These are phyloP conservation scores for Odontocerum albicorne DNA, from an alignment of 2,888 invertebrate species.

Conservation along the genomic window DNA sequence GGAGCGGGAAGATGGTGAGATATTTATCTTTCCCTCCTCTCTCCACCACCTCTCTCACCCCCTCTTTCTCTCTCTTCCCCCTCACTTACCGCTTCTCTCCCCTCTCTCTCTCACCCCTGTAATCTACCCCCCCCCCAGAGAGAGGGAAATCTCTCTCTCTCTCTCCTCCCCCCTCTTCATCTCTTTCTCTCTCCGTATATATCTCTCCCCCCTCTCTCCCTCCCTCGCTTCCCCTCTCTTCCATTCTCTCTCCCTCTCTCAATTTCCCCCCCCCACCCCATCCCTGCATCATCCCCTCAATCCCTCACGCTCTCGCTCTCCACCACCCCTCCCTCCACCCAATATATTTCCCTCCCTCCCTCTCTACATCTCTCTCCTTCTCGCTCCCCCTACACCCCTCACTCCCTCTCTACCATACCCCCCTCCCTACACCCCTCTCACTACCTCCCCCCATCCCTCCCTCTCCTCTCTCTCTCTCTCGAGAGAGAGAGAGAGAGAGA, in stretches of 20 bases:
- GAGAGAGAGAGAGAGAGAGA: too few species aligned
- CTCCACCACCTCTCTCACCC: too few species aligned
- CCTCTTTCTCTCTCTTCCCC: too few species aligned
- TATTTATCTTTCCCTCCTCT: too few species aligned
- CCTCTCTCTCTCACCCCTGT: too few species aligned
- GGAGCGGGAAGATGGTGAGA: too few species aligned
- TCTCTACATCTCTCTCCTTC: neutral
- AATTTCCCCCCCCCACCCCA: neutral
- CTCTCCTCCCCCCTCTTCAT: neutral
- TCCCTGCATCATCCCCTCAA: neutral
- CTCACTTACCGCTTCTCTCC: too few species aligned
- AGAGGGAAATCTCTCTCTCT: too few species aligned
- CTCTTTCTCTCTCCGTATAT: too few species aligned
- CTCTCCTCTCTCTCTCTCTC: neutral
- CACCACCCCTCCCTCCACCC: neutral
- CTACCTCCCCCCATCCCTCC: neutral
- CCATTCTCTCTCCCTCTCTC: neutral
- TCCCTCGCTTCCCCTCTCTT: too few species aligned
- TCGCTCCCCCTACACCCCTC: neutral
- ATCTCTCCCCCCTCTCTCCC: too few species aligned
- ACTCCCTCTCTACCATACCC: neutral
- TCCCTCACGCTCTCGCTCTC: neutral
- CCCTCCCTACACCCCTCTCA: neutral
- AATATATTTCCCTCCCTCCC: neutral
- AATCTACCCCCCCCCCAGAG: too few species aligned